A percentile compares a stretch with the other conserved stretches of the same genome.
These are phyloP conservation scores for Halichoeres trimaculatus DNA, from an alignment of 2,113 vertebrate species.

Conservation along the genomic window DNA sequence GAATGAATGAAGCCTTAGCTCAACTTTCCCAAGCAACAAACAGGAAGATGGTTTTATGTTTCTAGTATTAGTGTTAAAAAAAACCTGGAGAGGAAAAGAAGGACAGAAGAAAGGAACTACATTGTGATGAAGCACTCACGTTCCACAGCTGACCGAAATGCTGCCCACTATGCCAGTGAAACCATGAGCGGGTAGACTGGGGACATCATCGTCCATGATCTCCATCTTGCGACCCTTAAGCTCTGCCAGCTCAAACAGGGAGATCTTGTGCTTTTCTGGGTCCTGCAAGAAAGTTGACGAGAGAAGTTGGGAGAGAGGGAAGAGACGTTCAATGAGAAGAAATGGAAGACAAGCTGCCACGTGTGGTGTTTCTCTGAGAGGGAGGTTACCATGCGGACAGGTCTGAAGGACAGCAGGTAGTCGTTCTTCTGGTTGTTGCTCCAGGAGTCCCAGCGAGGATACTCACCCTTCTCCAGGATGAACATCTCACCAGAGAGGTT, in stretches of 20 bases:
- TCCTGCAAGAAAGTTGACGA: constrained; percentile 59
- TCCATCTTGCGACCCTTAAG: constrained; percentile 88
- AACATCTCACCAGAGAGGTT: constrained; percentile 87
- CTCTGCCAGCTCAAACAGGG: constrained; percentile 83
- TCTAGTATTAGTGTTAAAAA: background rate
- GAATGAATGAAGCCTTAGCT: too few relatives aligned
- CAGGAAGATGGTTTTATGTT: too few relatives aligned
- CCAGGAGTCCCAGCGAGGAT: constrained; percentile 87
- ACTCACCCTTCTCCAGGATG: constrained; percentile 87
- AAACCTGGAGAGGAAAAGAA: too few relatives aligned
- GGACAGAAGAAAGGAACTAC: too few relatives aligned
- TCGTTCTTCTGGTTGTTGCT: constrained; percentile 86
- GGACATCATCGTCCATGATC: constrained; percentile 86
- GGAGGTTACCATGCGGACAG: constrained; percentile 80
- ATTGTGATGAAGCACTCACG: constrained; percentile 73
- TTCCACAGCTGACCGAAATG: constrained; percentile 83
- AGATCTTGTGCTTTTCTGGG: constrained; percentile 86
- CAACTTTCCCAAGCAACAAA: too few relatives aligned
- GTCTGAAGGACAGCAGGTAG: constrained; percentile 86
- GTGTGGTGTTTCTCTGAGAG: background rate
- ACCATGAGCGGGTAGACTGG: constrained; percentile 82
- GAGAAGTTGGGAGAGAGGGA: background rate
- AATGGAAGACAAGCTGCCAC: accelerated
- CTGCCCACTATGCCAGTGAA: constrained; percentile 85
- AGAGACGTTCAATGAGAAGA: too few relatives aligned